Conservation (phyloP, 2,797 vertebrate genomes). For the Otus scops region DNA sequence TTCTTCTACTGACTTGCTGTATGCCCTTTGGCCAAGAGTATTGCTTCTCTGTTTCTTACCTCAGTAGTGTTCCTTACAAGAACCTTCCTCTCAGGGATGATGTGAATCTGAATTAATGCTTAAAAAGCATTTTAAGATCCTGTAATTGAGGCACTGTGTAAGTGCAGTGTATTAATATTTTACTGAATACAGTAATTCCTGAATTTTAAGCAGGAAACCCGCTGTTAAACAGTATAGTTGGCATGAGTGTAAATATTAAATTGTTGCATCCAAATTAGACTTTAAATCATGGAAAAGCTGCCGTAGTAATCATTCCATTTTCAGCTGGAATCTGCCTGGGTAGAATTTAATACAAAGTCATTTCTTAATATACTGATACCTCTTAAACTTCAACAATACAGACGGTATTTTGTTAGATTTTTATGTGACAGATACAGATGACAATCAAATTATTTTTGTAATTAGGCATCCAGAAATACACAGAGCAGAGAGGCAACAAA, state of each 20-base stretch:
- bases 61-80: not conserved
- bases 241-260: conserved; percentile 40
- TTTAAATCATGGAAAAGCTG: not conserved
- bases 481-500: conserved; percentile 8
- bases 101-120: conserved; percentile 28
- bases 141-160: conserved; percentile 24
- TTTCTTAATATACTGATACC: not conserved
- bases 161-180: conserved; percentile 49
- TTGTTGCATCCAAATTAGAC: conserved; percentile 1
- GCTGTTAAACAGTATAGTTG: not conserved
- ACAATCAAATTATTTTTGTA: conserved; percentile 47
- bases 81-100: not conserved
- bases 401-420: not conserved
- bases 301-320: not conserved
- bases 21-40: not conserved
- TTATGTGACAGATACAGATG: conserved; percentile 3
- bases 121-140: conserved; percentile 29
- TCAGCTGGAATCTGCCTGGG: not conserved
- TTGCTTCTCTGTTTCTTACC: not conserved
- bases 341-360: not conserved
- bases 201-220: conserved; percentile 29
- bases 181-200: conserved; percentile 15
- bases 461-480: conserved; percentile 27
- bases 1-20: not conserved
- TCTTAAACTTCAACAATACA: not conserved